Base-by-base conservation (phyloP, 2,888 invertebrate species). In the Cryptosula pallasiana region DNA sequence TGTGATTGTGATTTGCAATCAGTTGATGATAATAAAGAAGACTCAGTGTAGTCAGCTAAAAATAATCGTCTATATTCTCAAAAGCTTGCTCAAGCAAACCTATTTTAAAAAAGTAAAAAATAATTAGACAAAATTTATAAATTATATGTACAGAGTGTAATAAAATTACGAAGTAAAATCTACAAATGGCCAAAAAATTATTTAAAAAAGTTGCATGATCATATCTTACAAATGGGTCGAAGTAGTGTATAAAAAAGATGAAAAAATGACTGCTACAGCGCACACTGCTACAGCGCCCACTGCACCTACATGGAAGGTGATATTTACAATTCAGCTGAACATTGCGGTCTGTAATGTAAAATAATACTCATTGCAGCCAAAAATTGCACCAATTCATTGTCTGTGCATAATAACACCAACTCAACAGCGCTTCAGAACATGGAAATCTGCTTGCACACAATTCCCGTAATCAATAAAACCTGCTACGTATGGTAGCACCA, bases 131-230 rank as follows among this genome's bases (percentile, higher is more conserved):
- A 25, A 9, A 63, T 63, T 63, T 63, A 63, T 63, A 63, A 63
- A 63, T 63, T 29, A 63, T 63, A 63, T 63, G 27, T 63, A 63
- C 63, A 63, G n/a, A 29, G 25, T 16, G 5, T 23, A 57, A 57
- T 23, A 63, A 63, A 63, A 32, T 25, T 32, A 29, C 32, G 9
- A 27, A 29, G 63, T 32, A 63, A 63, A 63, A 63, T 63, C 63
- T 63, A 63, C 29, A 63, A 63, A 63, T 20, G 32, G 27, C 27
- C 9, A 27, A 63, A 63, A 63, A 32, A 32, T 29, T 32, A 63
- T 63, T 32, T 63, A 63, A 63, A 32, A 55, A 55, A 45, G 9
- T 45, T n/a, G n/a, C n/a, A n/a, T n/a, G n/a, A 45, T 13, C 20
- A 13, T 20, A 45, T 45, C 25, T 45, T 45, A 45, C 45, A 45